Base-by-base conservation (phyloP, 2,888 invertebrate genomes). In the Netelia melanura region DNA sequence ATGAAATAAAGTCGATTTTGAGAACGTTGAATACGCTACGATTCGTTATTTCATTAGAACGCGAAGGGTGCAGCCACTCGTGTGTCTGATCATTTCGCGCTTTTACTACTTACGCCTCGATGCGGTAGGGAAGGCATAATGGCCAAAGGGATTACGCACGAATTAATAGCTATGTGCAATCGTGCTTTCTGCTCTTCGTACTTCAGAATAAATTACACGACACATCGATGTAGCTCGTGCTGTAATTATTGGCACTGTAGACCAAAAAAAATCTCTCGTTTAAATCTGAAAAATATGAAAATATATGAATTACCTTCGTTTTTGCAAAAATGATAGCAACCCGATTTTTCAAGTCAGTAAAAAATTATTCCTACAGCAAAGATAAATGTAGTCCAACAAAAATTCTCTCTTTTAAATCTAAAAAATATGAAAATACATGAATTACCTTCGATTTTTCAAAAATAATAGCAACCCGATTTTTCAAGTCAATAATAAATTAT, bases 1-100 rank as follows among this genome's bases (percentile, higher is more conserved):
- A 68, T 25, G 25, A 77, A 62, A 71, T 3, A 70, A 61, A 72
- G 30, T 72, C 56, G 54, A 23, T 44, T 67, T 65, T 43, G 25
- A 58, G 54, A 58, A 67, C 25, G 25, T 38, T 17, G 10, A 23
- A 71, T 48, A 14, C 71, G 61, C 25, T 43, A 72, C 17, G 64
- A 78, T 75, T 81, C 72, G 65, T 76, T 76, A 75, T 75, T 76
- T 80, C 84, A 56, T 84, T 76, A 80, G 67, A 65, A 23, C 52
- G 14, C 65, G 67, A 58, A 17, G 25, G 58, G 67, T 54, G 54
- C 25, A 54, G n/a, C 54, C 21, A 17, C 62, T 77, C 14, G 17
- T 64, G 76, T 43, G 81, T 84, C 81, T 78, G 74, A 81, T 70
- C 74, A 75, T 81, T 78, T 23, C 77, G 23, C 8, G 74, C 70